These are phyloP conservation scores for Megaustenia siamemsis DNA, from an alignment of 2,888 invertebrate species.

Conservation along the genomic window DNA sequence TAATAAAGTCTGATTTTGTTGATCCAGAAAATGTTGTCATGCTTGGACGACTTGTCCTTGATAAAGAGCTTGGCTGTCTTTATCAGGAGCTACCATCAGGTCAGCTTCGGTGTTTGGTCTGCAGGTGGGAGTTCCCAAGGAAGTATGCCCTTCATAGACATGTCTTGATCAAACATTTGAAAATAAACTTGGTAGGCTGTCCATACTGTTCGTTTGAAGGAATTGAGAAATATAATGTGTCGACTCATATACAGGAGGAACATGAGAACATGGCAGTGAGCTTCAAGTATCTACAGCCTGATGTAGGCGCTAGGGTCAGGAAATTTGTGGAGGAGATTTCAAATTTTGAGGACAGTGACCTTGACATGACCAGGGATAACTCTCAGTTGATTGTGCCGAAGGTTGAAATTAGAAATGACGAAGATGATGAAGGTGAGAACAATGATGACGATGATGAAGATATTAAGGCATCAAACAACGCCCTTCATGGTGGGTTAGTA, in stretches of 20 bases:
- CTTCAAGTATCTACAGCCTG: conserved; percentile 51
- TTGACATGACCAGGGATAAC: conserved; percentile 1
- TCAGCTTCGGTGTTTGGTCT: conserved; percentile 53
- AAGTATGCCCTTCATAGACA: conserved; percentile 61
- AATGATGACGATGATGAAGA: neutral
- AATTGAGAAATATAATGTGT: conserved; percentile 60
- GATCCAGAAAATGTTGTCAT: conserved; percentile 43
- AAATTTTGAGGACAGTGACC: neutral
- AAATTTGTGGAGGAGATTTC: conserved; percentile 56
- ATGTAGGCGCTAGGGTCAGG: conserved; percentile 53
- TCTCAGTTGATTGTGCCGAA: conserved; percentile 40
- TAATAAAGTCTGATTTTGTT: conserved; percentile 4
- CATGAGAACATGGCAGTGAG: conserved; percentile 55
- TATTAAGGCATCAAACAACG: neutral
- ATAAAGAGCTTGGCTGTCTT: conserved; percentile 41
- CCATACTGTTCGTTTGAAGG: conserved; percentile 59
- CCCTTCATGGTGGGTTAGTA: conserved; percentile 48
- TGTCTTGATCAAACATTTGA: conserved; percentile 60
- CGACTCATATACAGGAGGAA: conserved; percentile 60
- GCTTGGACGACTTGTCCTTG: conserved; percentile 47
- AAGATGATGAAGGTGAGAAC: conserved; percentile 23
- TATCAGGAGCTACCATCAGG: conserved; percentile 39
- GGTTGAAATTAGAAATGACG: conserved; percentile 44
- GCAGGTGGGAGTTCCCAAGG: conserved; percentile 60
- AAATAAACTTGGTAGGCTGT: conserved; percentile 58